These are phyloP conservation scores for Eubasilissa splendida DNA, from an alignment of 2,888 invertebrate genomes.

Conservation along the genomic window DNA sequence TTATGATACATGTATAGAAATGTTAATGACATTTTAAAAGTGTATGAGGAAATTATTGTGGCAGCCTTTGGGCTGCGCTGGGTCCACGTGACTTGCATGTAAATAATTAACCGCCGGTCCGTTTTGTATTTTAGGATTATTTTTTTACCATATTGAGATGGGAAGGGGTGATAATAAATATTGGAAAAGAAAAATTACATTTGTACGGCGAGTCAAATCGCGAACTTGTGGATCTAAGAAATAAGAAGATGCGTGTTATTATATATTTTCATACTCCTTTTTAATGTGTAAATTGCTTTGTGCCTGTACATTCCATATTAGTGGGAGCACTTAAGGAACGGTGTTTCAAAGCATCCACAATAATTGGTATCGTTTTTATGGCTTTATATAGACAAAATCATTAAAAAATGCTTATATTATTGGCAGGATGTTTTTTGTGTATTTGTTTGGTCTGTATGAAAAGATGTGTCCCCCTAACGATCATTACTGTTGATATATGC, in stretches of 20 bases:
- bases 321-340: slow-evolving; percentile 30
- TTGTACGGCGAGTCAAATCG: slow-evolving; percentile 4
- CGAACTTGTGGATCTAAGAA: slow-evolving; percentile 25
- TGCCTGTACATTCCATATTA: slow-evolving; percentile 54
- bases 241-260: slow-evolving; percentile 44
- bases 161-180: slow-evolving; percentile 18
- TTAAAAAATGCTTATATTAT: slow-evolving; percentile 19
- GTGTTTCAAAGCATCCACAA: not conserved
- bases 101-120: slow-evolving; percentile 37
- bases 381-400: slow-evolving; percentile 23
- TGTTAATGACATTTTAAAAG: no score
- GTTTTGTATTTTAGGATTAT: slow-evolving; percentile 49
- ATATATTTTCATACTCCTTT: slow-evolving; percentile 50
- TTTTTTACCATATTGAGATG: slow-evolving; percentile 45
- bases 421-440: slow-evolving; percentile 5
- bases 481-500: slow-evolving; percentile 5
- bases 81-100: slow-evolving; percentile 29
- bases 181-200: slow-evolving; percentile 23
- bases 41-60: no score
- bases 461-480: not conserved
- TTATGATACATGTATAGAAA: no score
- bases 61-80: slow-evolving; percentile 15
- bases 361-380: slow-evolving; percentile 8
- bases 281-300: slow-evolving; percentile 48
- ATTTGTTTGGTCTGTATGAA: slow-evolving; percentile 7